Evolutionary conservation across 2,888 invertebrate species (phyloP), one percentile per base, ranked within the genome.

Genomic region (Lepidocyrtinus sp.): DNA sequence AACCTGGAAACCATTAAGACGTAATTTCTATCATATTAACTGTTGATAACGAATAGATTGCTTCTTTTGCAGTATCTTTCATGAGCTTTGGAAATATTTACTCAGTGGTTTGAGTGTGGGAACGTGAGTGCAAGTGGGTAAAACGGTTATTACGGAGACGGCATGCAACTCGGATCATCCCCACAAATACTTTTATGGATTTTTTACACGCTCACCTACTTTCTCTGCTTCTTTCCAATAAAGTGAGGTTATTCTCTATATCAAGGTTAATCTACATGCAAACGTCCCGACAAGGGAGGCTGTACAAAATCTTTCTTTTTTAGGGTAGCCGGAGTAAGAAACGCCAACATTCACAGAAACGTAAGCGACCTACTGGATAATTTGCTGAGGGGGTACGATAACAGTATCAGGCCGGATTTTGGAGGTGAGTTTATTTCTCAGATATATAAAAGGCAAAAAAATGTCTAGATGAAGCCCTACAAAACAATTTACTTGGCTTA

Each of bases 361-460:
- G 93, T 94, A 86, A 93, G 94, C 19, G 91, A 92, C 74, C 90
- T 95, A 65, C 88, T 95, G 87, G 94, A 95, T 88, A 93, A 93
- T 89, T 90, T 95, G 79, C 91, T 95, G 73, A 90, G 92, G 78
- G 94, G 94, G 76, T 95, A 95, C 89, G 95, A 95, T 89, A 94
- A 94, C 88, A 93, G 94, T 87, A 91, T 95, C 50, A 90, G 95
- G 73, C 95, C 95, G 21, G 93, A 93, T 88, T 94, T 94, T 88
- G 94, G 94, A 88, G 94, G 93, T 93, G 89, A 90, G 89, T 25
- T 46, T n/a, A n/a, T n/a, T n/a, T n/a, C n/a, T n/a, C n/a, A n/a
- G n/a, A n/a, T n/a, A n/a, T n/a, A n/a, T n/a, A n/a, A n/a, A n/a
- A n/a, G n/a, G n/a, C n/a, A n/a, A n/a, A n/a, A n/a, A n/a, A n/a